A percentile compares a stretch with the other conserved stretches of the same genome.
Evolutionary conservation across 1,140 invertebrate species (phyloP).

Genomic region (Agrilus planipennis): DNA sequence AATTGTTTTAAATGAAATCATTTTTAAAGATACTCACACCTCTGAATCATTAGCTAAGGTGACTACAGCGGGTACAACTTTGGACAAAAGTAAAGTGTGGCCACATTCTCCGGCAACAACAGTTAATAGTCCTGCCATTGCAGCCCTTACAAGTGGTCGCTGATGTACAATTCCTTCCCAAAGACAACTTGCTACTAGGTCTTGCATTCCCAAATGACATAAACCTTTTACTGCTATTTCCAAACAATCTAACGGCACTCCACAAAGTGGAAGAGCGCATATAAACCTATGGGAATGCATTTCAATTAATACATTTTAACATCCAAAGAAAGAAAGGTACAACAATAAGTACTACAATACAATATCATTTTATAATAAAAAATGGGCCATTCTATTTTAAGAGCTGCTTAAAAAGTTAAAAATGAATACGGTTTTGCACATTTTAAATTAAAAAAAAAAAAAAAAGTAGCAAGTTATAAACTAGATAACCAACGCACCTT

Average conservation of each 20-base stretch:
- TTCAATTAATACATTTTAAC: no score
- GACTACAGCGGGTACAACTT: conserved; percentile 55
- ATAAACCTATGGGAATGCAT: no score
- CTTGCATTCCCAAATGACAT: conserved; percentile 37
- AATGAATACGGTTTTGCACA: no score
- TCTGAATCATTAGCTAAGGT: conserved; percentile 59
- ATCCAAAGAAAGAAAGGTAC: no score
- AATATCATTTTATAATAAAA: no score
- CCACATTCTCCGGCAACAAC: conserved; percentile 42
- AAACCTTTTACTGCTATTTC: conserved; percentile 39
- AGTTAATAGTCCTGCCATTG: conserved; percentile 48
- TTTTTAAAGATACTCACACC: conserved; percentile 43
- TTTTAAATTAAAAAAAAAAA: no score
- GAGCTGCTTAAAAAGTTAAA: no score
- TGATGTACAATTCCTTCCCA: conserved; percentile 62
- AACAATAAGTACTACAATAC: no score
- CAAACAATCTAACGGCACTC: conserved; percentile 41
- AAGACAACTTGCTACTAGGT: conserved; percentile 44
- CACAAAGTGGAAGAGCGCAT: conserved; percentile 39
- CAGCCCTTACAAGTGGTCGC: conserved; percentile 43
- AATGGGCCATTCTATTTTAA: no score
- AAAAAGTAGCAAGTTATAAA: no score
- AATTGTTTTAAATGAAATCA: no score
- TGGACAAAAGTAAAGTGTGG: conserved; percentile 44
- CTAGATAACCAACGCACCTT: no score